phyloP scores from a whole-genome alignment of 2,113 vertebrate genomes.

The Oreotrochilus melanogaster region DNA sequence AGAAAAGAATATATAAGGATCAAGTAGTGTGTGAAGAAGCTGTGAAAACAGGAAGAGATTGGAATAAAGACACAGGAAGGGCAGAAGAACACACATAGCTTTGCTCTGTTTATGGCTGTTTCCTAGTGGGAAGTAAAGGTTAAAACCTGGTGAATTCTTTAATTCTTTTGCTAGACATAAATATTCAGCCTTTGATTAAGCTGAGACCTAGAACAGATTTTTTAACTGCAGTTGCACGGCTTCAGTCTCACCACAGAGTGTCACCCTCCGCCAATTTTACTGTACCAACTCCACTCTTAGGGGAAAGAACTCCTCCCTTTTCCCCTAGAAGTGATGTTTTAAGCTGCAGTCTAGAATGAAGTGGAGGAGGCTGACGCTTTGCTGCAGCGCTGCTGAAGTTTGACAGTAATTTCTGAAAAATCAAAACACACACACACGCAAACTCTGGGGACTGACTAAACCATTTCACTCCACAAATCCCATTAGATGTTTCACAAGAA shows the following conservation, averaged over 20 bases:
- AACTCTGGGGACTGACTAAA: neutral
- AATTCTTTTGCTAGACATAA: neutral
- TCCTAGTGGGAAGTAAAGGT: neutral
- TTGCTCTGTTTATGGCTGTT: neutral
- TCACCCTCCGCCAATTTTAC: constrained; percentile 4
- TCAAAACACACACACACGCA: neutral
- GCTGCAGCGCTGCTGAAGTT: neutral
- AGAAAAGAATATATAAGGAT: neutral
- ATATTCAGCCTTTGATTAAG: neutral
- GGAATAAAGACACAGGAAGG: neutral
- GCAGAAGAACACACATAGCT: neutral
- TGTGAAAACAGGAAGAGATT: neutral
- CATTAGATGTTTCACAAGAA: neutral
- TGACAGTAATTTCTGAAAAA: neutral
- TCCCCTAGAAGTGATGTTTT: neutral
- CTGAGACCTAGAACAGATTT: accelerated
- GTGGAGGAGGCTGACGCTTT: neutral
- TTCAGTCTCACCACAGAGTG: constrained; percentile 5
- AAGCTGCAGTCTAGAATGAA: neutral
- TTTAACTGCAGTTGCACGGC: neutral
- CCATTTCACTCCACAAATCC: neutral
- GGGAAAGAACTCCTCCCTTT: neutral
- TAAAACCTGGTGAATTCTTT: neutral
- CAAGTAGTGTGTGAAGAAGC: neutral
- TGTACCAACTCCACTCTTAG: neutral